Conservation (phyloP, 2,797 vertebrate species). For the Acomys russatus region DNA sequence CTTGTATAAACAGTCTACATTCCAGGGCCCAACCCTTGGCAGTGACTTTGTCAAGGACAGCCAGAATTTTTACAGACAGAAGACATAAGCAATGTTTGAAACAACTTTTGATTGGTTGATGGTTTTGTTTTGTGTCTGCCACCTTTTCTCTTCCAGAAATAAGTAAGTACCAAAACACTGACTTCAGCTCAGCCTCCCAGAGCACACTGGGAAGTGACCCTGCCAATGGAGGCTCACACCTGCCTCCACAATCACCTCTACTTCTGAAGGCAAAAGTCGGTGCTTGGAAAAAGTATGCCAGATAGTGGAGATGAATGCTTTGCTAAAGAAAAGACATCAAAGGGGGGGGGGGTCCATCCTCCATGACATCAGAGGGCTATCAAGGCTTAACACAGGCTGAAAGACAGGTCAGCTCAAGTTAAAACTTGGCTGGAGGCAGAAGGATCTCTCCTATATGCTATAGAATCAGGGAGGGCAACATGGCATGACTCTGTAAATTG, state of each 20-base stretch:
- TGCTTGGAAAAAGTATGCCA: background rate
- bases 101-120: conserved; percentile 46
- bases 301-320: background rate
- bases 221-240: background rate
- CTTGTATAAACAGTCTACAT: conserved; percentile 73
- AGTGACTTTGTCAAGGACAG: conserved; percentile 54
- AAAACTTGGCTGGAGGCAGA: background rate
- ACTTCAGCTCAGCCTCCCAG: background rate
- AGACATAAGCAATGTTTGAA: conserved; percentile 63
- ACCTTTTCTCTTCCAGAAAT: conserved; percentile 49
- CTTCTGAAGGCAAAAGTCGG: background rate
- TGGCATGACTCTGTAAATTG: background rate
- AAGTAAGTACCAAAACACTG: background rate
- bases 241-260: background rate
- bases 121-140: conserved; percentile 50
- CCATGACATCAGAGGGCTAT: conserved; percentile 13
- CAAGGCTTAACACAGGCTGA: background rate
- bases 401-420: conserved; percentile 16
- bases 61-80: conserved; percentile 48
- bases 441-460: background rate
- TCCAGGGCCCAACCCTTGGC: conserved; percentile 66
- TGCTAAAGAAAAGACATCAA: background rate
- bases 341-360: background rate
- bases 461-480: background rate
- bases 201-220: conserved; percentile 12